Percentiles rank a stretch among this genome's conserved stretches.
phyloP scores from a whole-genome alignment of 2,797 vertebrate species.

The Sebastes kiyomatsui region DNA sequence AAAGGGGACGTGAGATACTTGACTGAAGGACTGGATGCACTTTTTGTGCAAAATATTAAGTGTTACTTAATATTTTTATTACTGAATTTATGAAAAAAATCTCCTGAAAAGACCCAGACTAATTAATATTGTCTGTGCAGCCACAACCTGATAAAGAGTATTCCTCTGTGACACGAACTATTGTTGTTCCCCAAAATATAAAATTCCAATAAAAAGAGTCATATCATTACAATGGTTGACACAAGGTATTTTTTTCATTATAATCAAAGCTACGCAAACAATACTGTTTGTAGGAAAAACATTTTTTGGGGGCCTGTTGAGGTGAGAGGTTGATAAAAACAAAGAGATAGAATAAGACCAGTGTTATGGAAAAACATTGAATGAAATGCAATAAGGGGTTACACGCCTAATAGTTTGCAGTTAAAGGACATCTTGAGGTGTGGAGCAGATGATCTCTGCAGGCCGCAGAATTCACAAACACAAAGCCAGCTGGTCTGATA shows the following conservation, averaged over 20 bases:
- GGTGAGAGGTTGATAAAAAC: neutral
- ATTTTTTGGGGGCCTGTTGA: neutral
- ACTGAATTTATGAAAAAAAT: neutral
- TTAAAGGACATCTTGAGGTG: slow-evolving; percentile 81
- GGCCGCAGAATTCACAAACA: slow-evolving; percentile 76
- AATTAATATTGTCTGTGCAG: neutral
- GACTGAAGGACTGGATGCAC: neutral
- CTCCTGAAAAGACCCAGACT: neutral
- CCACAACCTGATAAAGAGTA: neutral
- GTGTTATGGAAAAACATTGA: slow-evolving; percentile 27
- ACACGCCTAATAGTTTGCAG: slow-evolving; percentile 74
- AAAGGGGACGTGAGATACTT: neutral
- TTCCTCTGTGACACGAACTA: neutral
- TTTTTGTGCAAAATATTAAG: neutral
- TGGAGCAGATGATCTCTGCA: slow-evolving; percentile 79
- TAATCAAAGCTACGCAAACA: neutral
- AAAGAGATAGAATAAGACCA: slow-evolving; percentile 32
- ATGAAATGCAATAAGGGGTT: slow-evolving; percentile 57
- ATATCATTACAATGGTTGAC: neutral
- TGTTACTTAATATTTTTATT: neutral
- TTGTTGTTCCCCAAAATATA: neutral
- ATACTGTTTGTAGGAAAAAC: neutral
- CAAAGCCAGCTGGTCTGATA: slow-evolving; percentile 80
- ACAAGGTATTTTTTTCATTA: neutral
- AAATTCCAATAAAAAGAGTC: neutral